phyloP scores from a whole-genome alignment of 2,797 vertebrate species.

The Hapalemur alaotrensis region DNA sequence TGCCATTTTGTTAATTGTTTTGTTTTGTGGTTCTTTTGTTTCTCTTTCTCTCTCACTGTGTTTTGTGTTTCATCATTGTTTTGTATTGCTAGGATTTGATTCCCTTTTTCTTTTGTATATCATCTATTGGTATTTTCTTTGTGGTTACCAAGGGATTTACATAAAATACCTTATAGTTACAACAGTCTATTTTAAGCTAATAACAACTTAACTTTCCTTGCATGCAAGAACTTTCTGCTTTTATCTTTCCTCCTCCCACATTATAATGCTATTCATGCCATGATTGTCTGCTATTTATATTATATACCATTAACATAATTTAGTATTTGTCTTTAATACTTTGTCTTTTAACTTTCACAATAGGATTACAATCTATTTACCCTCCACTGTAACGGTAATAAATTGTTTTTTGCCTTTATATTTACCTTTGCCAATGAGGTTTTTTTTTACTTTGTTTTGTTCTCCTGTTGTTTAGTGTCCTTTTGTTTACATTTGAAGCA shows the following conservation, averaged over 20 bases:
- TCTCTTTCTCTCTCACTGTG: not conserved
- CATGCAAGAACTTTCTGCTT: not conserved
- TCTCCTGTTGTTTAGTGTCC: not conserved
- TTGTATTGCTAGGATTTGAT: not conserved
- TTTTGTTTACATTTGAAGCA: no score
- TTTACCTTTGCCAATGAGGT: not conserved
- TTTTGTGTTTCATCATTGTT: not conserved
- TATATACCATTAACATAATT: not conserved
- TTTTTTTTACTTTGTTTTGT: not conserved
- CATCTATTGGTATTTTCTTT: no score
- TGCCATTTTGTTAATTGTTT: not conserved
- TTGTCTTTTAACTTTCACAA: not conserved
- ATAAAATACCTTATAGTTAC: not conserved
- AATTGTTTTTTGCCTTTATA: not conserved
- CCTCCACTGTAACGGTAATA: not conserved
- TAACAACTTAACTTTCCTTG: not conserved
- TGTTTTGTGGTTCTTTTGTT: not conserved
- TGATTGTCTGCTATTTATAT: not conserved
- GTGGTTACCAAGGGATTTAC: not conserved
- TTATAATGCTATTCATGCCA: not conserved
- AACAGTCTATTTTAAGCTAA: not conserved
- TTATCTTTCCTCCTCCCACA: not conserved
- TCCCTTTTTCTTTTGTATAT: not conserved
- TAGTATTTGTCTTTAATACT: not conserved
- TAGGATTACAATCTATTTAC: not conserved